These are phyloP conservation scores for Archivesica marissinica DNA, from an alignment of 1,140 invertebrate species.

Conservation along the genomic window DNA sequence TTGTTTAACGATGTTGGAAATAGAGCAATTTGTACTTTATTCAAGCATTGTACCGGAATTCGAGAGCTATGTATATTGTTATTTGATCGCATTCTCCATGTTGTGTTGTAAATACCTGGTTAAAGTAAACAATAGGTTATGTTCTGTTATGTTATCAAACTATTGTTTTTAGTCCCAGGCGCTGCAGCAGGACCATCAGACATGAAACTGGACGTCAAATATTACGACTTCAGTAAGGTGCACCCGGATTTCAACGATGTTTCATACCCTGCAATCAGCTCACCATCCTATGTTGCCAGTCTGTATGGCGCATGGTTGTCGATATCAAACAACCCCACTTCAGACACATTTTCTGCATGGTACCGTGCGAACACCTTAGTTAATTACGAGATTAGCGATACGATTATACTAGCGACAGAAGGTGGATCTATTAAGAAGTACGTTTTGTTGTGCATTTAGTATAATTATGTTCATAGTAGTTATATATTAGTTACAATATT, in stretches of 20 bases:
- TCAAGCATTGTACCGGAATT: too few species aligned
- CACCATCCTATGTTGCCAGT: constrained; percentile 63
- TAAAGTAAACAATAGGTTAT: too few species aligned
- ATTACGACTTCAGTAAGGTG: constrained; percentile 59
- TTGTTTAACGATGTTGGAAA: too few species aligned
- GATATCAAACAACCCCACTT: constrained; percentile 54
- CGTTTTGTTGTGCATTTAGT: neutral
- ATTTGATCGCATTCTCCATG: too few species aligned
- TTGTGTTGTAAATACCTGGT: too few species aligned
- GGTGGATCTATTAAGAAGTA: constrained; percentile 55
- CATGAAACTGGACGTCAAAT: constrained; percentile 25
- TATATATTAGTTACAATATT: too few species aligned
- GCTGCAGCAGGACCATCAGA: constrained; percentile 25
- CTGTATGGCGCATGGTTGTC: constrained; percentile 69
- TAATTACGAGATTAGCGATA: constrained; percentile 50
- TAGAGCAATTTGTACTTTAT: too few species aligned
- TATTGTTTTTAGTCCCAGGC: constrained; percentile 15
- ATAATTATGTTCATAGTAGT: too few species aligned
- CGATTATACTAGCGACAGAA: constrained; percentile 39
- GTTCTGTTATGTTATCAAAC: too few species aligned
- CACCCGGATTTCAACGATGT: constrained; percentile 66
- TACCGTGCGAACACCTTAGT: constrained; percentile 22
- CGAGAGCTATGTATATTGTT: too few species aligned
- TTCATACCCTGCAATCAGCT: constrained; percentile 8
- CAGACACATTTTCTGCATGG: constrained; percentile 66